phyloP scores from a whole-genome alignment of 1,140 invertebrate species.

The Drosophila triauraria region DNA sequence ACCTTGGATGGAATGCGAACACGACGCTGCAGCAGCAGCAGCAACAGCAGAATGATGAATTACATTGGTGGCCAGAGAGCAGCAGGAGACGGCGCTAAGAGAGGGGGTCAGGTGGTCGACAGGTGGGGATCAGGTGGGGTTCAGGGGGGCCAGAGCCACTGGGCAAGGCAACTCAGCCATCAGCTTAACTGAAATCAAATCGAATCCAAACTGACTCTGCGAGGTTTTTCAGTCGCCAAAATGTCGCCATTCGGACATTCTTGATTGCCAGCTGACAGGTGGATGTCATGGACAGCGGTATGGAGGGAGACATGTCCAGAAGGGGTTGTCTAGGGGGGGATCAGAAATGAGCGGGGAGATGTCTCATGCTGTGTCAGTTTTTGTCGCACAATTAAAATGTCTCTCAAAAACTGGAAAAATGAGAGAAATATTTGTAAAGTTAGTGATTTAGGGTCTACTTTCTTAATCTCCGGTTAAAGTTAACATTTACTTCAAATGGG shows the following conservation, averaged over 20 bases:
- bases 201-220: conserved; percentile 24
- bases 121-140: conserved; percentile 9
- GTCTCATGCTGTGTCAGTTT: conserved; percentile 38
- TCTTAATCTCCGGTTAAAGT: background rate
- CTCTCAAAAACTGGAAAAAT: conserved; percentile 51
- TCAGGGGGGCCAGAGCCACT: conserved; percentile 15
- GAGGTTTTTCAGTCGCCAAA: conserved; percentile 38
- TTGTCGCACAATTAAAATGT: conserved; percentile 57
- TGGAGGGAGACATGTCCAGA: background rate
- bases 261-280: conserved; percentile 73
- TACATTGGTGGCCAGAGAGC: conserved; percentile 46
- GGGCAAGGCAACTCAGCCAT: conserved; percentile 30
- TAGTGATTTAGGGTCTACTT: background rate
- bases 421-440: conserved; percentile 8
- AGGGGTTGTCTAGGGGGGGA: too few relatives aligned
- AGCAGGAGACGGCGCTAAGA: conserved; percentile 7
- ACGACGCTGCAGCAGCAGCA: conserved; percentile 19
- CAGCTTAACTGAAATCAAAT: conserved; percentile 41
- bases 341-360: background rate
- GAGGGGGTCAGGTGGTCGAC: background rate
- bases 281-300: conserved; percentile 13
- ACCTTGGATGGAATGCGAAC: conserved; percentile 82
- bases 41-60: conserved; percentile 62
- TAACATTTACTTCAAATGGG: background rate
- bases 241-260: conserved; percentile 66